Conservation (phyloP, 2,113 vertebrate species). For the Coptodon bakossiorum region DNA sequence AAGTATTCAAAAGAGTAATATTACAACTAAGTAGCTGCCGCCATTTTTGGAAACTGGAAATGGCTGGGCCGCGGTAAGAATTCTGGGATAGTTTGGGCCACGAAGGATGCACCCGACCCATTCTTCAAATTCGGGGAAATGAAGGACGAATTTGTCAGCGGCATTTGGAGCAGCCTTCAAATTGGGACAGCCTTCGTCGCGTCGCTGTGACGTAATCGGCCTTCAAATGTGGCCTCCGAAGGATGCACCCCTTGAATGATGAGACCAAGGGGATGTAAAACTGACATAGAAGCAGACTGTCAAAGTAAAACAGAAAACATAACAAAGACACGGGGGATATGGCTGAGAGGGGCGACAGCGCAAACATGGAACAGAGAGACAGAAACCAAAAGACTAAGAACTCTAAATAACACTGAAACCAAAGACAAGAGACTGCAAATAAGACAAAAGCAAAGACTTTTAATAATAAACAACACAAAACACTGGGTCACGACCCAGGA, state of each 20-base stretch:
- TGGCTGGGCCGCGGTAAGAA: not conserved
- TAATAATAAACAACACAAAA: not conserved
- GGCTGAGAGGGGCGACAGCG: not conserved
- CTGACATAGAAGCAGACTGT: not conserved
- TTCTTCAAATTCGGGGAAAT: not conserved
- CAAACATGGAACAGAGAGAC: not conserved
- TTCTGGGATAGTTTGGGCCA: not conserved
- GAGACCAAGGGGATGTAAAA: not conserved
- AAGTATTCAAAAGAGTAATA: not conserved
- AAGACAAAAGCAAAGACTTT: not conserved
- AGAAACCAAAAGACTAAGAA: not conserved
- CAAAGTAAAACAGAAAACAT: not conserved
- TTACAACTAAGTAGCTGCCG: not conserved
- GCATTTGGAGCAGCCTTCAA: rapidly evolving
- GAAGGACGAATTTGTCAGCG: not conserved
- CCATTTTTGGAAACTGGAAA: not conserved
- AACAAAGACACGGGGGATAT: not conserved
- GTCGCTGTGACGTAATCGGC: not conserved
- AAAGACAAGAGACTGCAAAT: not conserved
- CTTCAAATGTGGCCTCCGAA: not conserved
- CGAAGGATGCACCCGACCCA: not conserved
- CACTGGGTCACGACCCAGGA: not conserved
- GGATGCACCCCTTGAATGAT: not conserved
- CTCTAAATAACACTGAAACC: not conserved
- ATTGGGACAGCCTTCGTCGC: rapidly evolving